A percentile compares a stretch with the other conserved stretches of the same genome.
Evolutionary conservation across 2,113 vertebrate species (phyloP).

Genomic region (Chaetops frenatus): DNA sequence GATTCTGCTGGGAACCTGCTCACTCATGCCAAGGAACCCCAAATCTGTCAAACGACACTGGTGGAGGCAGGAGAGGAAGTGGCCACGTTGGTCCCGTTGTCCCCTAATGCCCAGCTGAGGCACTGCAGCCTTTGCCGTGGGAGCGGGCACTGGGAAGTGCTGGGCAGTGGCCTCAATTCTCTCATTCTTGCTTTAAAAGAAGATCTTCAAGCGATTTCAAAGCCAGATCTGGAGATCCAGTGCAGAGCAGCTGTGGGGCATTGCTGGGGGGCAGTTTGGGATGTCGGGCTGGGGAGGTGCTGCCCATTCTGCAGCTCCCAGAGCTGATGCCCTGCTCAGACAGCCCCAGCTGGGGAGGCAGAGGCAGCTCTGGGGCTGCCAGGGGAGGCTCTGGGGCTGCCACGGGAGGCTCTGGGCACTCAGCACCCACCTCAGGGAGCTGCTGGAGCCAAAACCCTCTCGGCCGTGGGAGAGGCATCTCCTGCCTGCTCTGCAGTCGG

Average conservation of each 20-base stretch:
- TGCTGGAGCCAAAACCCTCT: not conserved
- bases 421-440: not conserved
- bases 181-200: not conserved
- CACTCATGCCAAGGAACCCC: not conserved
- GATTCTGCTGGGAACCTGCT: not conserved
- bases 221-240: not conserved
- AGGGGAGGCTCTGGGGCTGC: not conserved
- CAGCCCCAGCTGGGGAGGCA: not conserved
- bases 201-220: not conserved
- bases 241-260: not conserved
- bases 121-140: not conserved
- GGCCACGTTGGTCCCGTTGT: not conserved
- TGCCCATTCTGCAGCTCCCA: not conserved
- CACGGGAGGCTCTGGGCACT: not conserved
- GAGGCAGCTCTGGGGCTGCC: not conserved
- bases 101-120: not conserved
- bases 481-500: not conserved
- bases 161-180: not conserved
- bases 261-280: not conserved
- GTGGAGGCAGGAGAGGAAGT: not conserved
- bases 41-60: not conserved
- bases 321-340: not conserved
- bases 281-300: not conserved
- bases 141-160: not conserved
- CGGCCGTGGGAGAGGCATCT: not conserved